phyloP scores from a whole-genome alignment of 2,888 invertebrate species.

The Tetanocera ferruginea region DNA sequence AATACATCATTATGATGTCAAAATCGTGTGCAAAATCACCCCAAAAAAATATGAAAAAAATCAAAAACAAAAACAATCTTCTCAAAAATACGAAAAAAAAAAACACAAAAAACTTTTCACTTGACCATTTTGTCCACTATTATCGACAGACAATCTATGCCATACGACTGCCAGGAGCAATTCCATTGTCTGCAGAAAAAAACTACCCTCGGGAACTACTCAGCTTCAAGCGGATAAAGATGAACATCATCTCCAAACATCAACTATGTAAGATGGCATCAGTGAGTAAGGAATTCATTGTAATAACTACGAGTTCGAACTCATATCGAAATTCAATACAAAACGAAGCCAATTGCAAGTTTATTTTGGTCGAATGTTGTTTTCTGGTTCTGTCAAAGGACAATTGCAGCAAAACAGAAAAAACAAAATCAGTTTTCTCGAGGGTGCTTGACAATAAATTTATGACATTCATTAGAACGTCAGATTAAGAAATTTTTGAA shows the following conservation, averaged over 20 bases:
- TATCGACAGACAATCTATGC: neutral
- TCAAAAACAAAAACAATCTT: neutral
- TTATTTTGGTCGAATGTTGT: constrained; percentile 19
- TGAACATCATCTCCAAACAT: constrained; percentile 1
- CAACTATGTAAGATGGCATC: no score
- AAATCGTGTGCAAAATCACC: neutral
- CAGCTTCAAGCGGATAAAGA: no score
- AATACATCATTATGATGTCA: constrained; percentile 29
- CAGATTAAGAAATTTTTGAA: constrained; percentile 64
- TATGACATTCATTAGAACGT: constrained; percentile 69
- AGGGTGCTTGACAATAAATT: constrained; percentile 65
- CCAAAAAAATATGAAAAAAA: neutral
- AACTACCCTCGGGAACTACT: constrained; percentile 47
- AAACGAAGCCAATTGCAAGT: constrained; percentile 66
- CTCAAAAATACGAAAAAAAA: constrained; percentile 49
- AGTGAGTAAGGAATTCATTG: constrained; percentile 50
- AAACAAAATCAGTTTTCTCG: constrained; percentile 40
- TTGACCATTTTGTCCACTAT: constrained; percentile 61
- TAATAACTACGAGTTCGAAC: neutral
- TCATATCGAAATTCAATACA: constrained; percentile 32
- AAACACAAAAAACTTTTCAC: constrained; percentile 58
- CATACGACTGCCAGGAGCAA: neutral
- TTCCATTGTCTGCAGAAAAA: neutral
- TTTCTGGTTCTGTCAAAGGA: constrained; percentile 29
- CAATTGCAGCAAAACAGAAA: constrained; percentile 1